These are phyloP conservation scores for Perca schrenkii DNA, from an alignment of 2,113 vertebrate genomes.

Conservation along the genomic window DNA sequence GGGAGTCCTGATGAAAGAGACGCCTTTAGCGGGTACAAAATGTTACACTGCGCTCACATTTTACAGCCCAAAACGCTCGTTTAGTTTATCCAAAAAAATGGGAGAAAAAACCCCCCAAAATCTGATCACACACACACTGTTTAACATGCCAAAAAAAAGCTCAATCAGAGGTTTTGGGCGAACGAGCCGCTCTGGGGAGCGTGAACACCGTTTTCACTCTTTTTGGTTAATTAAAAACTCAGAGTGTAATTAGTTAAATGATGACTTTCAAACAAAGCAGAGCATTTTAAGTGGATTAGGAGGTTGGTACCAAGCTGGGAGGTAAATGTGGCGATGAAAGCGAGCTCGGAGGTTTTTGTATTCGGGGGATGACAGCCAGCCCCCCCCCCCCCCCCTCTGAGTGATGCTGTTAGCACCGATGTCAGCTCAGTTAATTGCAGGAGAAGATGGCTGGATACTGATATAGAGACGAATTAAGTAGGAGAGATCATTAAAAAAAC, in stretches of 20 bases:
- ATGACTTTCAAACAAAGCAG: slow-evolving; percentile 38
- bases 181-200: not conserved
- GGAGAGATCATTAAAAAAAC: no score
- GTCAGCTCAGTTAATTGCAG: no score
- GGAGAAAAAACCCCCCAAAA: no score
- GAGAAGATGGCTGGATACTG: no score
- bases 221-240: slow-evolving; percentile 34
- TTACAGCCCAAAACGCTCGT: not conserved
- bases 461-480: no score
- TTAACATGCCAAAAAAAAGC: not conserved
- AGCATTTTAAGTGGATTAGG: slow-evolving; percentile 20
- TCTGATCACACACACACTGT: slow-evolving; percentile 9
- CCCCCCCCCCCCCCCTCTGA: no score
- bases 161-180: not conserved
- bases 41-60: not conserved
- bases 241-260: slow-evolving; percentile 32
- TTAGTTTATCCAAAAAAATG: slow-evolving; percentile 17
- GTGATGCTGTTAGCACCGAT: no score
- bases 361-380: no score
- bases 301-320: not conserved
- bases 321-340: no score
- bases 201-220: not conserved
- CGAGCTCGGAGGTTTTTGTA: no score
- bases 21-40: no score
- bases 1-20: no score